phyloP scores from a whole-genome alignment of 2,888 invertebrate species.

The Meandrusa payeni region DNA sequence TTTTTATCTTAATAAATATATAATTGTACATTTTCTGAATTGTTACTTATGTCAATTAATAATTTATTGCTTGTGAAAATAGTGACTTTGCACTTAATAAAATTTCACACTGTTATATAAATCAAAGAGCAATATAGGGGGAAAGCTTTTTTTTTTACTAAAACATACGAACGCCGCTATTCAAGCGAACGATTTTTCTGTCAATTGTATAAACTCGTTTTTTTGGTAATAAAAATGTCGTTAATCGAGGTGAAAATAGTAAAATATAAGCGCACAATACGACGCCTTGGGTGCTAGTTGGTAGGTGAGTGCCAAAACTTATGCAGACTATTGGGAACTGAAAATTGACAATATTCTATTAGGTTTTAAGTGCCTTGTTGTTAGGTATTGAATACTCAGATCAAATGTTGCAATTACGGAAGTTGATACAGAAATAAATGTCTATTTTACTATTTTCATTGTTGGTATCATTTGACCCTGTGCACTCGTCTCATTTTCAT shows the following conservation, averaged over 20 bases:
- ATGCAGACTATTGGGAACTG: background rate
- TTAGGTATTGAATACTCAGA: constrained; percentile 67
- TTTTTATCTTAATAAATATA: constrained; percentile 5
- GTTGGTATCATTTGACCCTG: constrained; percentile 59
- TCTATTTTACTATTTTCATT: constrained; percentile 81
- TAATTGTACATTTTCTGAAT: constrained; percentile 3
- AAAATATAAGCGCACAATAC: constrained; percentile 36
- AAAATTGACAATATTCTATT: constrained; percentile 24
- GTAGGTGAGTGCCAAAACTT: constrained; percentile 17
- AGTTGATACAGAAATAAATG: constrained; percentile 73
- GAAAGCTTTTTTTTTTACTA: constrained; percentile 8
- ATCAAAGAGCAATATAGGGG: background rate
- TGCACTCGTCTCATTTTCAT: no score
- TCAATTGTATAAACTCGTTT: constrained; percentile 17
- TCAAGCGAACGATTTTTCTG: constrained; percentile 13
- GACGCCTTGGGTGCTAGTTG: constrained; percentile 14
- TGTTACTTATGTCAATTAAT: background rate
- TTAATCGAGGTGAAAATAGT: constrained; percentile 36
- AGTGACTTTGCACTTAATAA: constrained; percentile 20
- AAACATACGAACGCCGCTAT: constrained; percentile 18
- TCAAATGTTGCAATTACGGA: constrained; percentile 66
- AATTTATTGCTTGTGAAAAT: background rate
- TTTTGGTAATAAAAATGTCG: constrained; percentile 26
- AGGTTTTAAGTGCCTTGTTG: constrained; percentile 61
- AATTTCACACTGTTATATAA: constrained; percentile 5